Base-by-base conservation (phyloP, 2,888 invertebrate genomes). In the Dysmachus trigonus region DNA sequence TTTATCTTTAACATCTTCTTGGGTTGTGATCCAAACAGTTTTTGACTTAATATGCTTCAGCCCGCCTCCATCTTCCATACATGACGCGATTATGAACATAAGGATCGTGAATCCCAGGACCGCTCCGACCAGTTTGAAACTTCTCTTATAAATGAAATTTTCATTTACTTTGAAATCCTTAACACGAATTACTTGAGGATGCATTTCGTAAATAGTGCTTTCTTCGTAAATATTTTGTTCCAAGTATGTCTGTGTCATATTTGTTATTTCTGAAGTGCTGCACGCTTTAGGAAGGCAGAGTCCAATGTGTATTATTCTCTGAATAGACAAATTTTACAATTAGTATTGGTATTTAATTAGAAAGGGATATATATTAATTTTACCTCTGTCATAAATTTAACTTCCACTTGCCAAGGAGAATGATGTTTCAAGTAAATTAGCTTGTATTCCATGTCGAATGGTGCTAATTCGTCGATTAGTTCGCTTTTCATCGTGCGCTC, bases 251-350 rank as follows among this genome's bases (percentile, higher is more conserved):
- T 89, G 89, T 1, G 92, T 91, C 30, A 92, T 89, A 22, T 90
- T 89, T 85, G 90, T 89, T 10, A 93, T 89, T 86, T 94, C 92
- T 2, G 86, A 74, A 0, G 90, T 90, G 0, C 90, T 89, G 87
- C 94, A 94, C 0, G 92, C 90, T 1, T 91, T 91, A 0, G 94
- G 94, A 79, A 94, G 88, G 86, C 94, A 94, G 2, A 94, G 89
- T 0, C 94, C 94, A n/a, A 94, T 90, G 79, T 93, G 92, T 5
- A 94, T 91, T 13, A 93, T 89, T 88, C 93, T 92, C 92, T 93
- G 87, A 18, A 89, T 88, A 53, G 85, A 84, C 47, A 30, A 73
- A 73, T 18, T 1, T 72, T 10, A 18, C 1, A 83, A 10, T 35
- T n/a, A 4, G 27, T 27, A 35, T 33, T 27, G 35, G 7, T 22